Conservation (phyloP, 1,140 invertebrate genomes). For the Apis florea region DNA sequence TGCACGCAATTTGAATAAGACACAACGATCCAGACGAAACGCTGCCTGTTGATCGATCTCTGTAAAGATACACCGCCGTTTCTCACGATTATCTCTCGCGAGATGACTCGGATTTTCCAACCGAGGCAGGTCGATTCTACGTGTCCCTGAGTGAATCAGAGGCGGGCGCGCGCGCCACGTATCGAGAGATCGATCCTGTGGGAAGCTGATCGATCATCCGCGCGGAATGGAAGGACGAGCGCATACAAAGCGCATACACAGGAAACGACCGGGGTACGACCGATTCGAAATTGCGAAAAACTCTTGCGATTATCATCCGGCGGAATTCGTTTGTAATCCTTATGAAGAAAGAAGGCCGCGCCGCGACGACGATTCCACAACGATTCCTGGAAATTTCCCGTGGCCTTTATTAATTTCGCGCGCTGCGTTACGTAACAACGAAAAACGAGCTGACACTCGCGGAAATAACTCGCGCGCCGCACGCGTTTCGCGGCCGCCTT, state of each 20-base stretch:
- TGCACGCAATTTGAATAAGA: constrained; percentile 15
- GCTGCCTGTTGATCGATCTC: neutral
- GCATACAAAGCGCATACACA: neutral
- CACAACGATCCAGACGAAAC: too few species aligned
- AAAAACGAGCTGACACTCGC: constrained; percentile 27
- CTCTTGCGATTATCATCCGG: constrained; percentile 30
- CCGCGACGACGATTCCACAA: neutral
- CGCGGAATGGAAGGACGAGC: constrained; percentile 73
- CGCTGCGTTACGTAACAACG: constrained; percentile 12
- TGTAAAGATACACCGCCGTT: neutral
- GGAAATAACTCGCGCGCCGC: neutral
- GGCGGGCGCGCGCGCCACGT: constrained; percentile 5
- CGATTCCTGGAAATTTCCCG: constrained; percentile 36
- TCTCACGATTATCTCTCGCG: constrained; percentile 45
- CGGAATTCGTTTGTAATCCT: constrained; percentile 39
- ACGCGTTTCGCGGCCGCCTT: neutral
- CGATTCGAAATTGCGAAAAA: constrained; percentile 71
- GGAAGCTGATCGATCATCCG: constrained; percentile 67
- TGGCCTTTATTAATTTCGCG: constrained; percentile 25
- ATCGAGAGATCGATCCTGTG: constrained; percentile 33
- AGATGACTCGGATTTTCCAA: constrained; percentile 43
- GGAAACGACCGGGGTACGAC: constrained; percentile 42
- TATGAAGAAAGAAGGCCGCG: constrained; percentile 29
- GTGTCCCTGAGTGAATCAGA: constrained; percentile 53
- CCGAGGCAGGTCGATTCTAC: neutral